phyloP scores from a whole-genome alignment of 2,888 invertebrate species.

The Cyclophora albipunctata region DNA sequence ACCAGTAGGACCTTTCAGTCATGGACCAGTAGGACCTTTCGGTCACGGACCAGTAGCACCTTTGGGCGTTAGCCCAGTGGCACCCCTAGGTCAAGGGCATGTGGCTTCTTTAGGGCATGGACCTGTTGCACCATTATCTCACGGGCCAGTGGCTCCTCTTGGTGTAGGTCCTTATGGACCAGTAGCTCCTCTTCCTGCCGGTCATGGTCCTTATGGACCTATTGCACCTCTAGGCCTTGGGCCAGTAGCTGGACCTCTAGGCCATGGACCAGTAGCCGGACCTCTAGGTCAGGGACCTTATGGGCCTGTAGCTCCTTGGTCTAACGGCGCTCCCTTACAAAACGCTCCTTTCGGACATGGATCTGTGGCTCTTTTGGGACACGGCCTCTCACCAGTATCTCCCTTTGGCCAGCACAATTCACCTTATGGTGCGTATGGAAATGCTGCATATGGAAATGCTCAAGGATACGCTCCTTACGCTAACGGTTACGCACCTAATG shows the following conservation, averaged over 20 bases:
- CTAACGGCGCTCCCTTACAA: not conserved
- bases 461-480: constrained; percentile 6
- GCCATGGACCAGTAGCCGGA: constrained; percentile 3
- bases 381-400: too few species aligned
- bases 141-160: too few species aligned
- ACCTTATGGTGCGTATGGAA: not conserved
- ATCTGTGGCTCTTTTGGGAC: too few species aligned
- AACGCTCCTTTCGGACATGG: not conserved
- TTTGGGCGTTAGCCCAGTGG: not conserved
- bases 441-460: constrained; percentile 1
- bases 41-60: not conserved
- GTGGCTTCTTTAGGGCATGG: too few species aligned
- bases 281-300: not conserved
- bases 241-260: constrained; percentile 5
- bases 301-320: too few species aligned
- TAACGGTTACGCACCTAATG: too few species aligned
- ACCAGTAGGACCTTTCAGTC: not conserved
- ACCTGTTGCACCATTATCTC: too few species aligned
- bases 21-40: not conserved
- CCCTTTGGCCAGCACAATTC: too few species aligned
- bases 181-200: too few species aligned
- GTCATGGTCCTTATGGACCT: constrained; percentile 2
- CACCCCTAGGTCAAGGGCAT: not conserved
- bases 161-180: too few species aligned
- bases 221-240: constrained; percentile 1